A percentile compares a stretch with the other conserved stretches of the same genome.
Conservation (phyloP, 2,113 vertebrate species). For the Amphilophus citrinellus region DNA sequence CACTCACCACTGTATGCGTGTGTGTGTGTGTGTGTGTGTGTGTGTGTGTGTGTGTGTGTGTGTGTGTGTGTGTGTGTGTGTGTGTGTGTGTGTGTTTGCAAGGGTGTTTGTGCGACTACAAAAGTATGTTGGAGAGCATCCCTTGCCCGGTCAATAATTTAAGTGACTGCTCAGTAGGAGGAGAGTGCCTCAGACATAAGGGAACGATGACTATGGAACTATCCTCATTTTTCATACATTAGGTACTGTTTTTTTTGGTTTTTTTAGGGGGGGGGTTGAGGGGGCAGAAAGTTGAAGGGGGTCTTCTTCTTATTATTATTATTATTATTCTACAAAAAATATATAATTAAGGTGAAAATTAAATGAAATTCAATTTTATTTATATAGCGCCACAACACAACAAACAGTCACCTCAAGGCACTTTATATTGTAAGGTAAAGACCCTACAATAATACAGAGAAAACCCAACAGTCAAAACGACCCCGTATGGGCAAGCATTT, state of each 20-base stretch:
- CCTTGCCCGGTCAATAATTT: conserved; percentile 70
- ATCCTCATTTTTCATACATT: conserved; percentile 31
- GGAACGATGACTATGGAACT: conserved; percentile 8
- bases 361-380: background rate
- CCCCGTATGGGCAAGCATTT: no score
- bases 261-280: background rate
- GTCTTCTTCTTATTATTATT: no score
- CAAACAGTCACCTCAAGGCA: no score
- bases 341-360: background rate
- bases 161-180: conserved; percentile 40
- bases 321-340: no score
- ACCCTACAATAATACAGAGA: no score
- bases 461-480: no score
- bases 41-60: no score
- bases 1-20: conserved; percentile 44
- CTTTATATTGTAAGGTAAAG: no score
- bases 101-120: conserved; percentile 10
- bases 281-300: no score
- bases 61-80: no score
- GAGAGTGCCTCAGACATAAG: conserved; percentile 10
- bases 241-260: conserved; percentile 26
- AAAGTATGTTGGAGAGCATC: conserved; percentile 25
- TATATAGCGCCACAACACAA: no score
- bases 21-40: conserved; percentile 1
- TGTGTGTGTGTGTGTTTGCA: background rate